Evolutionary conservation across 2,888 invertebrate species (phyloP), one percentile per base, ranked within the genome.

Genomic region (Operophtera brumata): DNA sequence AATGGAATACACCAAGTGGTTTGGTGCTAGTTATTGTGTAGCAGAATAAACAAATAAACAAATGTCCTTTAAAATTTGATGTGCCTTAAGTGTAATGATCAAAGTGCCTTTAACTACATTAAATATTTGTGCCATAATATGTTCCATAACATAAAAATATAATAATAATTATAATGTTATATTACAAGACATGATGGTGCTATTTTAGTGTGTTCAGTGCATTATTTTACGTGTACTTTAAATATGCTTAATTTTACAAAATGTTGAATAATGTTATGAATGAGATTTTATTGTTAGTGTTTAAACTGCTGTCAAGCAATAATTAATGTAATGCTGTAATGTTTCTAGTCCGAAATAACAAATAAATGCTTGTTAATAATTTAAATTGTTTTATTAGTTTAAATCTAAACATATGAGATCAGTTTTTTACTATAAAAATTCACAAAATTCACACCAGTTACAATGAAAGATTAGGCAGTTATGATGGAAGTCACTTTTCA

Each of bases 331-430:
- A 78, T 74, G 78, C 79, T 78, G 75, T 82, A 81, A 80, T 70
- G 66, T 77, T 79, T 87, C 87, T 87, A 88, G 88, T 88, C 88
- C 74, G 72, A 67, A 70, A 36, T 82, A 82, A 86, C 80, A 82
- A 86, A 74, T 78, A 83, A 85, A 81, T 71, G 84, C 84, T 86
- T 87, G 80, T 73, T 79, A 72, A 72, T 70, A 63, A 68, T 57
- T 54, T n/a, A 52, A 47, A 52, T 53, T 37, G 50, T 70, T 73
- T 71, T 67, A 70, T 14, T 43, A 37, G 37, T 25, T 42, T 30
- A 30, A 30, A 30, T 30, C 7, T 30, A 7, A 30, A 7, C 9
- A 9, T 28, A 5, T 30, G 30, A 30, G 30, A 30, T 30, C 30
- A 30, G 30, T 6, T 30, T 4, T 30, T 5, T 1, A 30, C 30